Conservation (phyloP, 2,888 invertebrate species). For the Acleris emargana region DNA sequence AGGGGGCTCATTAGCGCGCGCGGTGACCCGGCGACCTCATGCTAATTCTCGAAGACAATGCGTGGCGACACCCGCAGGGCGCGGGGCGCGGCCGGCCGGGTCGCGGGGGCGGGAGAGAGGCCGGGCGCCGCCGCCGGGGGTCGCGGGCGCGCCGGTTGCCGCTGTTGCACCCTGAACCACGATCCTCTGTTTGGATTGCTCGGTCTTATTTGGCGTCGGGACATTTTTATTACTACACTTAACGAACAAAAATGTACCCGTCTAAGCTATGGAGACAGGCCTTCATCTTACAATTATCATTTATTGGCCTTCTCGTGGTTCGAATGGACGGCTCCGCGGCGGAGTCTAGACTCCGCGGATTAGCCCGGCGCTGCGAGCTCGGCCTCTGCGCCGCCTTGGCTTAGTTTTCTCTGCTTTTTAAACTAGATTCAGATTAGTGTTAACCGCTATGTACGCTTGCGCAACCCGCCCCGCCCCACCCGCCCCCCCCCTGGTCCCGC, state of each 20-base stretch:
- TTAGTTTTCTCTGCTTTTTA: constrained; percentile 25
- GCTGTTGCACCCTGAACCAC: too few relatives aligned
- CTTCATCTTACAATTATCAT: too few relatives aligned
- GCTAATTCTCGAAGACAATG: constrained; percentile 1
- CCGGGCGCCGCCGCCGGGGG: too few relatives aligned
- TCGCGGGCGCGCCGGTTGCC: background rate
- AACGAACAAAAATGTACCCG: too few relatives aligned
- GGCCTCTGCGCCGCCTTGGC: constrained; percentile 23
- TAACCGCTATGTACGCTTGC: constrained; percentile 27
- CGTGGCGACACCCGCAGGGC: background rate
- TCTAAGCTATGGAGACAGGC: too few relatives aligned
- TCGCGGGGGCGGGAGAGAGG: too few relatives aligned
- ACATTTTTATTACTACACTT: too few relatives aligned
- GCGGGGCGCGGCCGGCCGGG: background rate
- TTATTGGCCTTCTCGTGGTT: too few relatives aligned
- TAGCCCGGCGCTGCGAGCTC: background rate
- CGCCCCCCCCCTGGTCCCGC: background rate
- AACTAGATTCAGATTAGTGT: constrained; percentile 32
- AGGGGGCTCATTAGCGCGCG: background rate
- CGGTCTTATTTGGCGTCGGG: too few relatives aligned
- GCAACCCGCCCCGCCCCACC: constrained; percentile 4
- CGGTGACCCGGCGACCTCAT: background rate
- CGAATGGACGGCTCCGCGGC: too few relatives aligned
- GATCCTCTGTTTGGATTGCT: too few relatives aligned
- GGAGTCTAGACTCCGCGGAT: too few relatives aligned